Conservation (phyloP, 2,113 vertebrate genomes). For the Baryphthengus martii region DNA sequence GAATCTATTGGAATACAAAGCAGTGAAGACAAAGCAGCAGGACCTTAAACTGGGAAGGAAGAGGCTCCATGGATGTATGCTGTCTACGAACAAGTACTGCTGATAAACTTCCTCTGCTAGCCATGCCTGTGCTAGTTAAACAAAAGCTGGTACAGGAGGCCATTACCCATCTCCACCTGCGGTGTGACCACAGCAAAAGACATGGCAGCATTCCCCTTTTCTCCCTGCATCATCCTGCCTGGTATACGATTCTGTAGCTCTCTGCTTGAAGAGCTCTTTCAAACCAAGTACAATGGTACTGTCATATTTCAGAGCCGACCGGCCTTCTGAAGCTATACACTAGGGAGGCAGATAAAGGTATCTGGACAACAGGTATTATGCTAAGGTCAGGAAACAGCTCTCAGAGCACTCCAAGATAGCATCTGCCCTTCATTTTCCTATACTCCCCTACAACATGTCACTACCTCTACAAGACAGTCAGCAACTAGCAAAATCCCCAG, state of each 20-base stretch:
- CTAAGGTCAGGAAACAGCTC: background rate
- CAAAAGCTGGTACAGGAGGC: slow-evolving; percentile 3
- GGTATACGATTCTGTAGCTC: background rate
- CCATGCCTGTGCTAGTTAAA: background rate
- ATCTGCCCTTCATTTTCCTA: background rate
- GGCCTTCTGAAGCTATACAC: background rate
- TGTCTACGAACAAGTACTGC: background rate
- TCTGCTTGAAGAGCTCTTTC: background rate
- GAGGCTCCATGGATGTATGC: background rate
- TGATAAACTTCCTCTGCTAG: background rate
- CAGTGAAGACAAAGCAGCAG: background rate
- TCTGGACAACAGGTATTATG: background rate
- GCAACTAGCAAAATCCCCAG: background rate
- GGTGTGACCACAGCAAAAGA: background rate
- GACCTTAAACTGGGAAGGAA: background rate
- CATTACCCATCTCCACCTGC: background rate
- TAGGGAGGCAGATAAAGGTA: background rate
- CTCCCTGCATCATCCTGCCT: background rate
- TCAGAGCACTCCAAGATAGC: background rate
- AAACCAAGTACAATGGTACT: background rate
- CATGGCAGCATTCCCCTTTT: background rate
- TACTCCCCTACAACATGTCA: background rate
- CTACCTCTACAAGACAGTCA: background rate
- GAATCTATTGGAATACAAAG: background rate
- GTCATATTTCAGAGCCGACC: background rate